Evolutionary conservation across 2,888 invertebrate genomes (phyloP).

Genomic region (Trachelus stipa): DNA sequence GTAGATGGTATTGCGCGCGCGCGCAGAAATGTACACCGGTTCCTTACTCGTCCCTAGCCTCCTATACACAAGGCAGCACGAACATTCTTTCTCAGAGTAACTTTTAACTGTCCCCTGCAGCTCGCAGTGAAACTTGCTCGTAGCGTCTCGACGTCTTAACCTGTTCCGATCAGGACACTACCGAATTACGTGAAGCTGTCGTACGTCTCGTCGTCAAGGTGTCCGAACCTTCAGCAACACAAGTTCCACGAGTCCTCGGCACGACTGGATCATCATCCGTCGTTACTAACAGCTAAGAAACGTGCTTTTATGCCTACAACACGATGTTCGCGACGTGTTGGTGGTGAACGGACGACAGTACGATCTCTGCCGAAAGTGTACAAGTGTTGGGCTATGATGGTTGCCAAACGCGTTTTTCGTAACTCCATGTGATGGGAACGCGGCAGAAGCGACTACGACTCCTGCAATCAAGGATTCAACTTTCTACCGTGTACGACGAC

Average conservation of each 20-base stretch:
- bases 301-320: not conserved
- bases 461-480: not conserved
- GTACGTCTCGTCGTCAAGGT: not conserved
- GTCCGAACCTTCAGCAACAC: not conserved
- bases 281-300: not conserved
- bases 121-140: not conserved
- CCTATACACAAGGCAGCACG: not conserved
- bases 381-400: not conserved
- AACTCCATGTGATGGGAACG: not conserved
- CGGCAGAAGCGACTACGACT: not conserved
- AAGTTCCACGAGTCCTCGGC: not conserved
- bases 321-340: not conserved
- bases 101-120: not conserved
- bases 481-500: not conserved
- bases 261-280: not conserved
- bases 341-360: not conserved
- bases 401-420: slow-evolving; percentile 5
- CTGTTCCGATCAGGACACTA: not conserved
- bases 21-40: not conserved
- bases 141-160: not conserved
- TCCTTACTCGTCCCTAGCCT: not conserved
- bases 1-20: not conserved
- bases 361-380: not conserved
- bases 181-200: not conserved
- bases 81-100: not conserved